These are phyloP conservation scores for Sparus aurata DNA, from an alignment of 2,797 vertebrate genomes.

Conservation along the genomic window DNA sequence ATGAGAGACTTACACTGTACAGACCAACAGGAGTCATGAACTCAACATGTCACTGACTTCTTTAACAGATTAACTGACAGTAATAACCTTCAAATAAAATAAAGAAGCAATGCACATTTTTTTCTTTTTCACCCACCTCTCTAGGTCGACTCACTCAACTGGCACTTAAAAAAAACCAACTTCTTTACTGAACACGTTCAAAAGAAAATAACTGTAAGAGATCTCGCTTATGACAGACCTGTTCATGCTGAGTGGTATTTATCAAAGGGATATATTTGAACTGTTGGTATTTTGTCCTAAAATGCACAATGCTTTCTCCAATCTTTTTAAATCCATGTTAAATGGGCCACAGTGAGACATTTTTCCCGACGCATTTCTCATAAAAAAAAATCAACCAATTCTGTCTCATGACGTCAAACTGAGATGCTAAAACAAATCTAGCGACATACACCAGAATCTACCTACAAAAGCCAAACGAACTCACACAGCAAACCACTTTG, in stretches of 20 bases:
- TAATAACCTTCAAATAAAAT: constrained; percentile 64
- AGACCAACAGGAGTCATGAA: constrained; percentile 54
- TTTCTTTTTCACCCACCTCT: constrained; percentile 37
- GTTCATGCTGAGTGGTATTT: constrained; percentile 44
- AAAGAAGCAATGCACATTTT: constrained; percentile 26
- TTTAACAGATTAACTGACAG: constrained; percentile 45
- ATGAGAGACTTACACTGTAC: constrained; percentile 68
- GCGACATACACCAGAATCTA: constrained; percentile 68
- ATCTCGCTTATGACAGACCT: constrained; percentile 40
- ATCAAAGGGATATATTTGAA: constrained; percentile 41
- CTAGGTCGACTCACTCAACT: constrained; percentile 50
- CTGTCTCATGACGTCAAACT: constrained; percentile 37
- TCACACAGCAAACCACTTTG: constrained; percentile 78
- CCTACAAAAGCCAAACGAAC: constrained; percentile 77
- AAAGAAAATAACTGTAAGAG: constrained; percentile 47
- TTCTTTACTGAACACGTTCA: constrained; percentile 48
- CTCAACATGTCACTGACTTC: constrained; percentile 48
- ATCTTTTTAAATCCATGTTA: constrained; percentile 24
- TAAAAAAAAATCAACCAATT: constrained; percentile 41
- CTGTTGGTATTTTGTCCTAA: constrained; percentile 24
- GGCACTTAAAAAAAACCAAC: constrained; percentile 66
- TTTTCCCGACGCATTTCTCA: constrained; percentile 44
- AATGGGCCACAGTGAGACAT: constrained; percentile 26
- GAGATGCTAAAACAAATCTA: constrained; percentile 41
- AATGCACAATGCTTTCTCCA: constrained; percentile 19